Conservation (phyloP, 2,888 invertebrate species). For the Volucella inflata region DNA sequence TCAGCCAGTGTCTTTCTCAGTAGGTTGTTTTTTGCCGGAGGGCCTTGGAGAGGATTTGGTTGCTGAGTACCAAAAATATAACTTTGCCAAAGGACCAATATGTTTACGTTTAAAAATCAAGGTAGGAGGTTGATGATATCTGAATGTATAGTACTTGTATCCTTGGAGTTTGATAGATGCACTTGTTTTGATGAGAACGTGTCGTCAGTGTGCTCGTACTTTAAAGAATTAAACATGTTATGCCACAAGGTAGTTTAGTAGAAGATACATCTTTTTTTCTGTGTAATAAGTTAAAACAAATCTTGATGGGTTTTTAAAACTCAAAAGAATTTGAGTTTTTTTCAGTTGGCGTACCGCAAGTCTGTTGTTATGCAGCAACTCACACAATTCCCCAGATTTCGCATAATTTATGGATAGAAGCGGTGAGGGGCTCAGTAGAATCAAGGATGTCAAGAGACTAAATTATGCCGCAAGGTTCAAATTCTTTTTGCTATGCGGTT, state of each 20-base stretch:
- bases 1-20: too few relatives aligned
- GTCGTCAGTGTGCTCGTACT: conserved; percentile 22
- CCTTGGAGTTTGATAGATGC: conserved; percentile 48
- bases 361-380: too few relatives aligned
- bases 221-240: not conserved
- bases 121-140: not conserved
- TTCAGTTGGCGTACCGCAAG: too few relatives aligned
- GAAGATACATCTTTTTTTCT: not conserved
- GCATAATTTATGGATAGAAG: too few relatives aligned
- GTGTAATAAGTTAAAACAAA: too few relatives aligned
- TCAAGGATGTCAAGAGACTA: too few relatives aligned
- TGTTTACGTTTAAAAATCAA: conserved; percentile 12
- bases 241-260: conserved; percentile 15
- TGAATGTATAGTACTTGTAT: not conserved
- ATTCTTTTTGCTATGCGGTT: too few relatives aligned
- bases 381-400: too few relatives aligned
- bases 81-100: conserved; percentile 11
- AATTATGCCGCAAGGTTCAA: too few relatives aligned
- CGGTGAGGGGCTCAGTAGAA: too few relatives aligned
- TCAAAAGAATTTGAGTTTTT: too few relatives aligned
- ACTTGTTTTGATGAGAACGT: conserved; percentile 67
- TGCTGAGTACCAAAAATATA: not conserved
- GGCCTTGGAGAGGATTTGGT: not conserved
- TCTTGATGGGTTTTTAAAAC: too few relatives aligned
- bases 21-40: not conserved